Conservation (phyloP, 2,888 invertebrate species). For the Polymixis flavicincta region DNA sequence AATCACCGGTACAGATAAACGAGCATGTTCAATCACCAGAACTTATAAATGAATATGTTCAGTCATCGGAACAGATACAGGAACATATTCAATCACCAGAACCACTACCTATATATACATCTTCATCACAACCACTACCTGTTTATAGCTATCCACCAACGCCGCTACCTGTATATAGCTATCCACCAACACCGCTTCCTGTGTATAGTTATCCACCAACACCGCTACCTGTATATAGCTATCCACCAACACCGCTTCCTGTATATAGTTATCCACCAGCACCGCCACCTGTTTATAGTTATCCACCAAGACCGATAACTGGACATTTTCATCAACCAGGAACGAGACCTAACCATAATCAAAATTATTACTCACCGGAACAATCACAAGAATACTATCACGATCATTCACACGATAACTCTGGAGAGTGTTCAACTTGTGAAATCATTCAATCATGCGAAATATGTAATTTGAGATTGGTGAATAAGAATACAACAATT, state of each 20-base stretch:
- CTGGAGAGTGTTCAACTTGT: constrained; percentile 24
- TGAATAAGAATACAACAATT: background rate
- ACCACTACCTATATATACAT: background rate
- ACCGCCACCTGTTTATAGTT: background rate
- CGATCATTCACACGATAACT: background rate
- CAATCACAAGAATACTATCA: background rate
- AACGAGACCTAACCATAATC: background rate
- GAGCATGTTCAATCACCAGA: background rate
- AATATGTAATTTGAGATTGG: constrained; percentile 3
- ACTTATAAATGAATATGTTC: too few relatives aligned
- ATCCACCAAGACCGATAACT: background rate
- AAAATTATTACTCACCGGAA: background rate
- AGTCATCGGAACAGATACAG: background rate
- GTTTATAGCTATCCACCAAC: background rate
- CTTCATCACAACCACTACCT: background rate
- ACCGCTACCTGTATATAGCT: background rate
- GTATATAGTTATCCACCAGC: background rate
- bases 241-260: background rate
- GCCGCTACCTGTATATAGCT: background rate
- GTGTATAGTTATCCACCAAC: background rate
- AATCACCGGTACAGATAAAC: background rate
- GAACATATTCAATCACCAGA: background rate
- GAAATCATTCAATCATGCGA: constrained; percentile 20
- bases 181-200: background rate
- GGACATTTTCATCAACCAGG: background rate